Percentiles rank a stretch among this genome's conserved stretches.
phyloP scores from a whole-genome alignment of 1,140 invertebrate genomes.

The Galendromus occidentalis region DNA sequence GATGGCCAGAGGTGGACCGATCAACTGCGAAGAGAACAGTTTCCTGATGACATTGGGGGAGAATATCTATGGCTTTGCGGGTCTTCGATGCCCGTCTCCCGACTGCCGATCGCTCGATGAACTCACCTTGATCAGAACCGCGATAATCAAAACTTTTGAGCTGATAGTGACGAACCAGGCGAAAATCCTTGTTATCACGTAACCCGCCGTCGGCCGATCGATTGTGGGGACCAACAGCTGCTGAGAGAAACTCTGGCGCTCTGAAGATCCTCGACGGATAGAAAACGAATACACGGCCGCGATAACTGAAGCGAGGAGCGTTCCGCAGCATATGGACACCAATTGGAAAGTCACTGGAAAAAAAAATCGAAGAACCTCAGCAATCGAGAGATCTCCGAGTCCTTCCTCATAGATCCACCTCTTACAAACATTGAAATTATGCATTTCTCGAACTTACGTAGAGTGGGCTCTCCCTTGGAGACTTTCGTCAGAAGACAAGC shows the following conservation, averaged over 20 bases:
- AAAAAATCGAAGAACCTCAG: not conserved
- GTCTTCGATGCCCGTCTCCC: too few relatives aligned
- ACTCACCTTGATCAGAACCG: not conserved
- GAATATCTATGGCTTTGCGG: too few relatives aligned
- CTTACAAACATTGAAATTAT: not conserved
- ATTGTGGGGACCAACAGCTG: not conserved
- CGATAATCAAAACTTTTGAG: not conserved
- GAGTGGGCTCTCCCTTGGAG: not conserved
- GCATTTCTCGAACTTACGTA: not conserved
- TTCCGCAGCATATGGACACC: not conserved
- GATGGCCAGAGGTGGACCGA: too few relatives aligned
- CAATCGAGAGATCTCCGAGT: not conserved
- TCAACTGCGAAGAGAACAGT: too few relatives aligned
- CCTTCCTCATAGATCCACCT: not conserved
- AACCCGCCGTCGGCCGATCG: not conserved
- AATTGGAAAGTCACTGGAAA: not conserved
- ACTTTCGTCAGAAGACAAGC: not conserved
- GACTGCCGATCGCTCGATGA: not conserved
- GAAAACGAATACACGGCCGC: not conserved
- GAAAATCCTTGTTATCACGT: not conserved
- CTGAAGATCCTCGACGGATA: not conserved
- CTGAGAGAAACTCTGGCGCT: not conserved
- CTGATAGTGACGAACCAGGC: not conserved
- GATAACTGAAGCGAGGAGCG: not conserved
- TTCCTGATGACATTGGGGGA: too few relatives aligned